Conservation (phyloP, 2,113 vertebrate genomes). For the Engraulis encrasicolus region DNA sequence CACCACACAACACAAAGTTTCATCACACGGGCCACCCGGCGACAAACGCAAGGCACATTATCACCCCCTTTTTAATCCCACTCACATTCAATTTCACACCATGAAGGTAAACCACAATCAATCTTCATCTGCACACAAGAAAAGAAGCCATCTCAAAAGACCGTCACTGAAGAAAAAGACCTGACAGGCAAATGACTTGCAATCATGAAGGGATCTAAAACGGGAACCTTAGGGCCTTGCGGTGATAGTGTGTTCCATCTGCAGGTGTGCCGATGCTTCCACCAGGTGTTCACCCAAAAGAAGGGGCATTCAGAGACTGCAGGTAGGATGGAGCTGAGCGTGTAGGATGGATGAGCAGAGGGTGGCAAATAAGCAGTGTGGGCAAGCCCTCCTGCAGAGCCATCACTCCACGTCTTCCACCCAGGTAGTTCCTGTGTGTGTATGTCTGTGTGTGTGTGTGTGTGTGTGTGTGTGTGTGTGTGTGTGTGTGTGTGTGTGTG, state of each 20-base stretch:
- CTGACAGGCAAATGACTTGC: background rate
- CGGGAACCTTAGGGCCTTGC: background rate
- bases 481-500: slow-evolving; percentile 15
- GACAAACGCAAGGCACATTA: background rate
- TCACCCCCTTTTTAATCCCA: background rate
- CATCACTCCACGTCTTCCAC: background rate
- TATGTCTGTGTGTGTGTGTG: background rate
- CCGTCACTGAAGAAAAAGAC: background rate
- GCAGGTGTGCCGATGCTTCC: slow-evolving; percentile 4
- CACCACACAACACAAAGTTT: too few species aligned
- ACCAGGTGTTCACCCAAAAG: background rate
- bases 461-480: slow-evolving; percentile 32
- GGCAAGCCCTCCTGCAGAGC: background rate
- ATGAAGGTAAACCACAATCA: background rate
- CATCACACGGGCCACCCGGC: background rate
- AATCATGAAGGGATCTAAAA: slow-evolving; percentile 1
- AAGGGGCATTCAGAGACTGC: background rate
- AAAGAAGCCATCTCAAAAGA: background rate
- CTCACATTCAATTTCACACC: background rate
- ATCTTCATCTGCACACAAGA: background rate
- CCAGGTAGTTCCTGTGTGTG: background rate
- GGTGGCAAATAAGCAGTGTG: slow-evolving; percentile 5
- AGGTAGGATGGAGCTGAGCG: too few species aligned
- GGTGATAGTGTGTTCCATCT: background rate
- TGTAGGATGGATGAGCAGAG: background rate